Evolutionary conservation across 2,888 invertebrate species (phyloP), one percentile per base, ranked within the genome.

Genomic region (Microctonus hyperodae): DNA sequence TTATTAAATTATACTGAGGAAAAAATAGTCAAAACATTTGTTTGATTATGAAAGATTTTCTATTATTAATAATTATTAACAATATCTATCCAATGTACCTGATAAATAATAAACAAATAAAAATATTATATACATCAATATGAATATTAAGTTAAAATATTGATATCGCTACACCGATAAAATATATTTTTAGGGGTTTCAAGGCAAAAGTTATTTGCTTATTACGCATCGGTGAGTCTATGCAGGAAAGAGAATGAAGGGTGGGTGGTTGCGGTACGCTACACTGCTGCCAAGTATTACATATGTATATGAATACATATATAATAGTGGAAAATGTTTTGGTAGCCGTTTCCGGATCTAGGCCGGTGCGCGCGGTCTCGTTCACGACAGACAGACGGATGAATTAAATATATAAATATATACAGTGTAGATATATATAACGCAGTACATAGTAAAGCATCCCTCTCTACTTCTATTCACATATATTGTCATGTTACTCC

Each of bases 291-390:
- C 44, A 40, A 16, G 16, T 31, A 13, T 25, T 25, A 44, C n/a
- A 3, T n/a, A 11, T 44, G 10, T 11, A 37, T 40, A 40, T 9
- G 33, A 16, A 20, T 56, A 23, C 9, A 22, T 20, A 22, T 44
- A 20, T 33, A 28, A 23, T 51, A 44, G 62, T 69, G 61, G 67
- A 63, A 67, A 67, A 67, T 67, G 58, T 67, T 67, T 67, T 67
- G 51, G 67, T 67, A 62, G 62, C 57, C 50, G 64, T 67, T 61
- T 63, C 60, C 68, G 67, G 67, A 70, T 68, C 58, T 57, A 56
- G 22, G 48, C 58, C 31, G 68, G 53, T 63, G 64, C 61, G 44
- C 44, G 44, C 16, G 44, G 16, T 51, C 61, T 57, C 57, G 60
- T 20, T 33, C 40, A 57, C 35, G 65, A 53, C 60, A 53, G 62